These are phyloP conservation scores for Chlorodrepanis virens DNA, from an alignment of 2,113 vertebrate species.

Conservation along the genomic window DNA sequence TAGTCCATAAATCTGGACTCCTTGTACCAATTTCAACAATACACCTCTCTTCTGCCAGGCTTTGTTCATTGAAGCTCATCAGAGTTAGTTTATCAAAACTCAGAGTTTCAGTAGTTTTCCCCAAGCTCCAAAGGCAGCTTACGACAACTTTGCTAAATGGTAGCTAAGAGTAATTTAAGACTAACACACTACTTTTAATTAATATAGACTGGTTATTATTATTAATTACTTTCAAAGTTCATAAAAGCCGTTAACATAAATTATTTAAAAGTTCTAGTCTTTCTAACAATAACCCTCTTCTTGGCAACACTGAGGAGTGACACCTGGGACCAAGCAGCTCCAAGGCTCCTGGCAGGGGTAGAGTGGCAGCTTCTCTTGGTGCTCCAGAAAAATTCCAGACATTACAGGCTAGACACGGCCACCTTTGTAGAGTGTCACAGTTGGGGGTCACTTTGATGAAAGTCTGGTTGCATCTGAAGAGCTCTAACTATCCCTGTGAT, in stretches of 20 bases:
- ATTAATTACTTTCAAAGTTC: neutral
- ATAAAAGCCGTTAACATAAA: neutral
- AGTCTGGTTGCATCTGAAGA: neutral
- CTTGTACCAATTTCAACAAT: neutral
- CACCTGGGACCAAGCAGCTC: neutral
- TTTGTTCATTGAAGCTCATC: neutral
- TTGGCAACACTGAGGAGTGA: neutral
- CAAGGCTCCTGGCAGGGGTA: neutral
- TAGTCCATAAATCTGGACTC: neutral
- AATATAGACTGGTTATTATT: neutral
- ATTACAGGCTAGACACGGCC: rapidly evolving
- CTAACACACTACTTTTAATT: neutral
- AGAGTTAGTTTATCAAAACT: neutral
- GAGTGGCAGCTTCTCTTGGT: neutral
- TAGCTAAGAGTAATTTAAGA: neutral
- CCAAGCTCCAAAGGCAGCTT: neutral
- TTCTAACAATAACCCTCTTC: neutral
- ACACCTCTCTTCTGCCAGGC: neutral
- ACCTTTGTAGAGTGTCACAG: neutral
- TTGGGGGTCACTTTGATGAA: neutral
- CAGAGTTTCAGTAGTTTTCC: neutral
- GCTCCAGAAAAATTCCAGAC: neutral
- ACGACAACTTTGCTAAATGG: neutral
- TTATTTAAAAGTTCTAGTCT: neutral
- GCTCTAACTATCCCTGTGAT: neutral